phyloP scores from a whole-genome alignment of 2,797 vertebrate species.

The Masticophis lateralis region DNA sequence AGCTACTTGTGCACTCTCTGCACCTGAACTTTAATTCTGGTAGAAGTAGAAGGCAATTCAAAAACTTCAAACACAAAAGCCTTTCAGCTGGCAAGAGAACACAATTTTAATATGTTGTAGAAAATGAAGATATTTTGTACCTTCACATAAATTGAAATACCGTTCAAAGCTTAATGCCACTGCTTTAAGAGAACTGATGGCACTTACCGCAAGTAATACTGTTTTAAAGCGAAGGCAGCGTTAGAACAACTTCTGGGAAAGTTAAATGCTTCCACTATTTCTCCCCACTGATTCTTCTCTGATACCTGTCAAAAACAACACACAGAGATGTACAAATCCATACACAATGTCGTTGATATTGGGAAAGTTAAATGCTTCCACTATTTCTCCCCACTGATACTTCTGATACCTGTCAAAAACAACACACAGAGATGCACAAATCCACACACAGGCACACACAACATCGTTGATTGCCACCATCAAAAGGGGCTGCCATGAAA shows the following conservation, averaged over 20 bases:
- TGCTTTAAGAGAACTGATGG: conserved; percentile 64
- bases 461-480: conserved; percentile 55
- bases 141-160: conserved; percentile 41
- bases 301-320: conserved; percentile 85
- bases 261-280: conserved; percentile 97
- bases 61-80: conserved; percentile 25
- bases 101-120: conserved; percentile 36
- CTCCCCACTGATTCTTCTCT: conserved; percentile 98
- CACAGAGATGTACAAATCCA: conserved; percentile 63
- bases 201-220: conserved; percentile 99
- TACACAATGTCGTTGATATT: conserved; percentile 46
- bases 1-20: conserved; percentile 53
- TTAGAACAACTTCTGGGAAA: conserved; percentile 98
- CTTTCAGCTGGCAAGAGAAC: conserved; percentile 32
- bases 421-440: conserved; percentile 56
- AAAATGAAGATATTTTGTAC: conserved; percentile 28
- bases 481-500: conserved; percentile 56
- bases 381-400: no score
- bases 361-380: no score
- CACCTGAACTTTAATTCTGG: conserved; percentile 56
- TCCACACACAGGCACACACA: conserved; percentile 50
- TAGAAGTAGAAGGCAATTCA: conserved; percentile 48
- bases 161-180: conserved; percentile 46
- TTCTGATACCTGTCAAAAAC: no score
- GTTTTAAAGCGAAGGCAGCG: conserved; percentile 99